Percentiles rank a stretch among this genome's conserved stretches.
Evolutionary conservation across 2,113 vertebrate genomes (phyloP).

Genomic region (Scomber scombrus): DNA sequence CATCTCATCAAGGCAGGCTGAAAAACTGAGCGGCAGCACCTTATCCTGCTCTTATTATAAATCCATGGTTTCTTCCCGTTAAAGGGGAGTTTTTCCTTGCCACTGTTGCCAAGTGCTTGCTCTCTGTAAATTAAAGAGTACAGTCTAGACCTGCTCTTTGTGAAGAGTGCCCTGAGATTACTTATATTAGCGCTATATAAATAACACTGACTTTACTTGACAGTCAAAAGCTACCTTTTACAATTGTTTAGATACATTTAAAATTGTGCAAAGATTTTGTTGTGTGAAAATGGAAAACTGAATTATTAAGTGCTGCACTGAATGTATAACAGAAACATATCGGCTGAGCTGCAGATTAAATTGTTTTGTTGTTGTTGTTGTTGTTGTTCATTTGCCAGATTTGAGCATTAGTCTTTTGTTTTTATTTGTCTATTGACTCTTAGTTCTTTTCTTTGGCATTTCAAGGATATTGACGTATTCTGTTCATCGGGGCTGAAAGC

Average conservation of each 20-base stretch:
- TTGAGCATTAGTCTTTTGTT: not conserved
- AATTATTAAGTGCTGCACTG: slow-evolving; percentile 8
- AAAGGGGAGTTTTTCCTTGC: too few species aligned
- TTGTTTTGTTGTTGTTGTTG: not conserved
- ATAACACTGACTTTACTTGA: too few species aligned
- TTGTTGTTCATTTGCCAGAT: slow-evolving; percentile 22
- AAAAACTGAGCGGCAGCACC: too few species aligned
- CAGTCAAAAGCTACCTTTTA: too few species aligned
- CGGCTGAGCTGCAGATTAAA: not conserved
- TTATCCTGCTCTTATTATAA: too few species aligned
- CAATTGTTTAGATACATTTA: not conserved
- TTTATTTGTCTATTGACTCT: slow-evolving; percentile 39
- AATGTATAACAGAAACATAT: not conserved
- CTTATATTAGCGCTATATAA: too few species aligned
- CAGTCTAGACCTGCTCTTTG: too few species aligned
- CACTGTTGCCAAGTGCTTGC: too few species aligned
- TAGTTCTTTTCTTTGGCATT: slow-evolving; percentile 55
- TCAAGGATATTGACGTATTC: slow-evolving; percentile 54
- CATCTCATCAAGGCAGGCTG: too few species aligned
- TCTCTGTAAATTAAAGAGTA: too few species aligned
- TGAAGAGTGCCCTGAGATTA: too few species aligned
- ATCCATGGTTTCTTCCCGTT: too few species aligned
- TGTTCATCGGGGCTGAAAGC: slow-evolving; percentile 47
- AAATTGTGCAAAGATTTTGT: not conserved
- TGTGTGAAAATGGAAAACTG: slow-evolving; percentile 1